phyloP scores from a whole-genome alignment of 1,140 invertebrate species.

The Oreohelix idahoensis region DNA sequence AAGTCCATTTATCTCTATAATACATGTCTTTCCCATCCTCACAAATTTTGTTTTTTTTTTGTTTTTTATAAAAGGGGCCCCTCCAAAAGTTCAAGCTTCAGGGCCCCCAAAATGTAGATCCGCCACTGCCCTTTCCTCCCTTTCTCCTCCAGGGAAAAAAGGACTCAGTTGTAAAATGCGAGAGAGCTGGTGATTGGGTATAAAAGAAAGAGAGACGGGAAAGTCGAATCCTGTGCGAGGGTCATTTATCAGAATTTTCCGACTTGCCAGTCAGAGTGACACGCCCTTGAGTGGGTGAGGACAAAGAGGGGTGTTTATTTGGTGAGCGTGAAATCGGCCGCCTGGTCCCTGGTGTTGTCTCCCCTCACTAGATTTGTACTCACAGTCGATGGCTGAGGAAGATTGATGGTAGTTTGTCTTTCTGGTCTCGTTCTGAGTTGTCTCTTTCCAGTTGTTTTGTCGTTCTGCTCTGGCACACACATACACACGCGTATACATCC shows the following conservation, averaged over 20 bases:
- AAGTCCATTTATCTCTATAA: no score
- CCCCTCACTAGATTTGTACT: conserved; percentile 7
- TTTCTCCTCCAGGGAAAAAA: background rate
- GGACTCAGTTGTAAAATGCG: background rate
- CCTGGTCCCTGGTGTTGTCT: background rate
- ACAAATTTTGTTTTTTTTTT: no score
- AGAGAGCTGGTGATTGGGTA: background rate
- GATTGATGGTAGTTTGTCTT: conserved; percentile 3
- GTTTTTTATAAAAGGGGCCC: no score
- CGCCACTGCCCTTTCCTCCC: no score
- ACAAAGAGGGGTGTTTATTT: conserved; percentile 25
- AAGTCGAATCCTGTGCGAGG: background rate
- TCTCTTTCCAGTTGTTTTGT: background rate
- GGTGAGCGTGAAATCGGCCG: conserved; percentile 16
- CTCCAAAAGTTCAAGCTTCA: no score
- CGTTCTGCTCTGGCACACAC: background rate
- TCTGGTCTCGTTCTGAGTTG: background rate
- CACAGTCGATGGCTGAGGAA: conserved; percentile 5
- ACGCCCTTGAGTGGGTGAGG: conserved; percentile 18
- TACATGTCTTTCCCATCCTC: no score
- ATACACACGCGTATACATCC: background rate
- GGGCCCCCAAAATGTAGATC: no score
- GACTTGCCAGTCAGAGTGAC: conserved; percentile 16
- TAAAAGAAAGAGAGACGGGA: background rate
- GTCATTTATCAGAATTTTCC: conserved; percentile 31